Evolutionary conservation across 2,888 invertebrate species (phyloP).

Genomic region (Monochamus alternatus): DNA sequence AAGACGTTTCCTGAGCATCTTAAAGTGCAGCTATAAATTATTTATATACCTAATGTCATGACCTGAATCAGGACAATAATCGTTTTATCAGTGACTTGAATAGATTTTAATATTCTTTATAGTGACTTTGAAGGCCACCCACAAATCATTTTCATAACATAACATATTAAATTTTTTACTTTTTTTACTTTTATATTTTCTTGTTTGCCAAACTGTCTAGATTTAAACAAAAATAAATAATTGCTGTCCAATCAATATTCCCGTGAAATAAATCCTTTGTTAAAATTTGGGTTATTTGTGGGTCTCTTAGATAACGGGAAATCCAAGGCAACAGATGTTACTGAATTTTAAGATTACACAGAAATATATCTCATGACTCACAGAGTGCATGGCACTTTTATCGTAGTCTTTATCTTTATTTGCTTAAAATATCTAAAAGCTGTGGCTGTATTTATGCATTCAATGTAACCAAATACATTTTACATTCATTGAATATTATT

Average conservation of each 20-base stretch:
- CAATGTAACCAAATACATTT: background rate
- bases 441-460: background rate
- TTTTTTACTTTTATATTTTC: no score
- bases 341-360: constrained; percentile 22
- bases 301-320: constrained; percentile 17
- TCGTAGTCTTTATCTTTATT: constrained; percentile 29
- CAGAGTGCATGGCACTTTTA: constrained; percentile 20
- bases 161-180: no score
- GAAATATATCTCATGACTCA: constrained; percentile 29
- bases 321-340: constrained; percentile 24
- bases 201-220: no score
- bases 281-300: background rate
- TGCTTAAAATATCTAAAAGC: constrained; percentile 17
- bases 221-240: background rate
- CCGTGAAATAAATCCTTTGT: background rate
- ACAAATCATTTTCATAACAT: no score
- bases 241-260: background rate
- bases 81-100: no score
- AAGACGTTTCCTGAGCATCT: no score
- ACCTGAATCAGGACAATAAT: no score
- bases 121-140: no score
- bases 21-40: no score
- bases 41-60: no score
- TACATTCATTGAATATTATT: background rate
- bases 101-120: no score